phyloP scores from a whole-genome alignment of 2,888 invertebrate species.

The Blera fallax region DNA sequence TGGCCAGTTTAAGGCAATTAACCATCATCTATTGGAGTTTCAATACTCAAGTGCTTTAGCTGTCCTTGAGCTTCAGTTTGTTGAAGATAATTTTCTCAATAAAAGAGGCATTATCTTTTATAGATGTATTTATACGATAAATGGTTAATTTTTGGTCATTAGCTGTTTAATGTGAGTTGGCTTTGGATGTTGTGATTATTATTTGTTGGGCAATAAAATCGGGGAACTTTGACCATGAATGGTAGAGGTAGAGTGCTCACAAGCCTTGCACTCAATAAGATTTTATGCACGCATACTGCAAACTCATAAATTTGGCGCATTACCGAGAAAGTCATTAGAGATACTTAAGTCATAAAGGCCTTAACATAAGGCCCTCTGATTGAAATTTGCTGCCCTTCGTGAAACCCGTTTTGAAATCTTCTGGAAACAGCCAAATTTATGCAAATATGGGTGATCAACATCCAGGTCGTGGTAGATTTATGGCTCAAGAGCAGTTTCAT shows the following conservation, averaged over 20 bases:
- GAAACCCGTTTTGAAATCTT: neutral
- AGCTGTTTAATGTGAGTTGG: neutral
- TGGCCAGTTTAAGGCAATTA: too few species aligned
- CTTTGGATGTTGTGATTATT: neutral
- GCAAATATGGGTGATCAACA: too few species aligned
- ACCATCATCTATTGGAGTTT: neutral
- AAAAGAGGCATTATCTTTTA: neutral
- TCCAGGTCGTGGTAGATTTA: too few species aligned
- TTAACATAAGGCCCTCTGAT: too few species aligned
- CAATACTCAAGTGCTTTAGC: neutral
- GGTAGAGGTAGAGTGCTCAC: neutral
- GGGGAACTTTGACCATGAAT: neutral
- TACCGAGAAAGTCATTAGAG: neutral
- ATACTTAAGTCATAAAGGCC: neutral
- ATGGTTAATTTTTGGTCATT: neutral
- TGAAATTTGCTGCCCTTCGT: too few species aligned
- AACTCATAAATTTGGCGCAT: neutral
- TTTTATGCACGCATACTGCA: neutral
- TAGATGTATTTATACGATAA: neutral
- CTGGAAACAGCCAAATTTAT: too few species aligned
- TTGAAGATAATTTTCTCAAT: neutral
- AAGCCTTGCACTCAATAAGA: neutral
- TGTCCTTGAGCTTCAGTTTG: conserved; percentile 4
- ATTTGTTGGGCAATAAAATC: neutral
- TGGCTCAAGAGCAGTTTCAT: too few species aligned